Evolutionary conservation across 2,113 vertebrate species (phyloP), one percentile per base, ranked within the genome.

Genomic region (Channa argus): DNA sequence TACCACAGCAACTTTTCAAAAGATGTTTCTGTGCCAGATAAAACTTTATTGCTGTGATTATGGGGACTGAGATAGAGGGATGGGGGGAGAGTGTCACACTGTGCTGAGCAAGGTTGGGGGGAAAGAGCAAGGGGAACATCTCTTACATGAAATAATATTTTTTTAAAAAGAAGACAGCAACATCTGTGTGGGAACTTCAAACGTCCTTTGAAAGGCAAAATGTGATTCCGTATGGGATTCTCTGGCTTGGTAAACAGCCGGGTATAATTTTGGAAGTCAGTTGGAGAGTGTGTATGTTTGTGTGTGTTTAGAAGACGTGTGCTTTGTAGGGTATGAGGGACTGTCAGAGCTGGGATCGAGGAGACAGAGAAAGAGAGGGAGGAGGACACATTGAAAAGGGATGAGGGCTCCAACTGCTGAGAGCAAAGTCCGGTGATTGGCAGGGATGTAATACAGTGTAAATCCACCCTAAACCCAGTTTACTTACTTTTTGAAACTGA

Each of bases 111-210:
- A 84, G 77, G 69, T 84, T 24, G 24, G 58, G 69, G 63, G 62
- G 49, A 86, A 78, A 82, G 74, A 82, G 77, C 54, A 73, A 63
- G 63, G 59, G 71, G 52, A 68, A 67, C 64, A 54, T 74, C 51
- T 77, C 84, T 79, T 61, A 68, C 80, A 83, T 85, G 55, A 85
- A 82, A 83, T 80, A 63, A 73, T 80, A 79, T 65, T 41, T 41
- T 24, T 41, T 6, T 58, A 55, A 74, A 74, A 38, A 58, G 71
- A 71, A 84, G 72, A 77, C 74, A 24, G 86, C 81, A 88, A 86
- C 89, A 89, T 92, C 85, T 91, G 87, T 90, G 88, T 45, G 49
- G 80, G 70, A 89, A 89, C 89, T 90, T 92, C 87, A 92, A 90
- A 91, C 89, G 53, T 2, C 43, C 87, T 90, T 90, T 93, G 86